Percentiles rank a stretch among this genome's conserved stretches.
Evolutionary conservation across 2,113 vertebrate species (phyloP).

Genomic region (Bufo gargarizans): DNA sequence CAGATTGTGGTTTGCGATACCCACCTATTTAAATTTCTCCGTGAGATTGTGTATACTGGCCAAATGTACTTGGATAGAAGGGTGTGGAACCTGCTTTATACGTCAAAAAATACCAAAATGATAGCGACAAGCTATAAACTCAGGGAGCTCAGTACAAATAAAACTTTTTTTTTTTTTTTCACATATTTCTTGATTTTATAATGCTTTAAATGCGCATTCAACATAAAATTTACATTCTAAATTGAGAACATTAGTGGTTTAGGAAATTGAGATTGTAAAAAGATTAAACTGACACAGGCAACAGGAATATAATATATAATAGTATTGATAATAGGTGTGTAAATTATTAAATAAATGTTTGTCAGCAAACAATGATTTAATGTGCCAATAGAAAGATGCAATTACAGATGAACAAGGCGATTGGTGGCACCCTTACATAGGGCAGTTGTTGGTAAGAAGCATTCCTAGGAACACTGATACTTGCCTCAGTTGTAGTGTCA

Average conservation of each 20-base stretch:
- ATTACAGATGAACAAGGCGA: too few relatives aligned
- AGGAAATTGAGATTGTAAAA: background rate
- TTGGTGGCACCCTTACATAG: too few relatives aligned
- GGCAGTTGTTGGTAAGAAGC: too few relatives aligned
- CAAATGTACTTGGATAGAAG: background rate
- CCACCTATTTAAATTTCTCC: background rate
- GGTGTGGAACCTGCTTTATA: background rate
- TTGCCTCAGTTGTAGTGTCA: too few relatives aligned
- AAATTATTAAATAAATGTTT: background rate
- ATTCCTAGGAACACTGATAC: too few relatives aligned
- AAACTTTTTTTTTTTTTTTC: background rate
- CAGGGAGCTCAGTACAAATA: background rate
- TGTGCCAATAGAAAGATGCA: too few relatives aligned
- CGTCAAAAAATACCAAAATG: background rate
- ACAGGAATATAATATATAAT: background rate
- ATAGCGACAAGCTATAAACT: background rate
- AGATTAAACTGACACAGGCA: background rate
- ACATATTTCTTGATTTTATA: background rate
- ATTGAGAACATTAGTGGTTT: background rate
- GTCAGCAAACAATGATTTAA: too few relatives aligned
- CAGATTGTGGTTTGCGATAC: conserved; percentile 25
- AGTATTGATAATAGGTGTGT: background rate
- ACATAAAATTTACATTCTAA: background rate
- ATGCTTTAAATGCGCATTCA: background rate
- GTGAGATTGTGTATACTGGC: background rate